These are phyloP conservation scores for Metellina segmentata DNA, from an alignment of 2,888 invertebrate genomes.

Conservation along the genomic window DNA sequence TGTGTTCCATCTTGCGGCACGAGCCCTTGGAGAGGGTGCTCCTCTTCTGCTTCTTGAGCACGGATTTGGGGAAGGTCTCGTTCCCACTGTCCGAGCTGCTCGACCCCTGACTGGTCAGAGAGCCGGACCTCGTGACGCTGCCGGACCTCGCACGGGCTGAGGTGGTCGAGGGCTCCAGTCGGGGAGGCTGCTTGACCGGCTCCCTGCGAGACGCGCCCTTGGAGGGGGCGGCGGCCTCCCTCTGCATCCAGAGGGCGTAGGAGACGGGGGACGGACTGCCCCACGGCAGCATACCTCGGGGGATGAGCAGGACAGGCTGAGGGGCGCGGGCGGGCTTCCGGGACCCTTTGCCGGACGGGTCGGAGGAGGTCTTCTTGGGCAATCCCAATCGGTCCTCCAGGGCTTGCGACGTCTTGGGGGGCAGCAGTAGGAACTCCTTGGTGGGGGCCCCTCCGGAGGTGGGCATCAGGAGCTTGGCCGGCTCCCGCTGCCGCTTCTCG, in stretches of 20 bases:
- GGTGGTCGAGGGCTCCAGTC: not conserved
- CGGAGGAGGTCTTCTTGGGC: constrained; percentile 22
- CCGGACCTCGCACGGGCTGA: constrained; percentile 26
- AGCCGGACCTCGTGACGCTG: constrained; percentile 73
- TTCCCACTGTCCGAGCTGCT: constrained; percentile 74
- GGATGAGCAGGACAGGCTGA: constrained; percentile 62
- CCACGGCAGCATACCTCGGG: constrained; percentile 27
- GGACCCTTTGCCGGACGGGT: not conserved
- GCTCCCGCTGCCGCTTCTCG: constrained; percentile 73
- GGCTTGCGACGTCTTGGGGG: constrained; percentile 1
- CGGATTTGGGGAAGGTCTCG: constrained; percentile 75
- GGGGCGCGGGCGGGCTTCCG: constrained; percentile 21
- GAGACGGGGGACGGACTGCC: constrained; percentile 64
- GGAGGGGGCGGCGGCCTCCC: constrained; percentile 47
- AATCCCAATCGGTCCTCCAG: constrained; percentile 37
- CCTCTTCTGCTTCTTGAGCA: constrained; percentile 73
- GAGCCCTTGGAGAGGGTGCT: not conserved
- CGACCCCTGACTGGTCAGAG: constrained; percentile 75
- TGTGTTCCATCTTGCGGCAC: constrained; percentile 43
- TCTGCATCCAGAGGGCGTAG: constrained; percentile 74
- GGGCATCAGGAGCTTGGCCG: constrained; percentile 69
- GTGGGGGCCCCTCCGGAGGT: not conserved
- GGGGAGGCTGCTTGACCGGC: constrained; percentile 9
- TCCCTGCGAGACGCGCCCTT: constrained; percentile 20
- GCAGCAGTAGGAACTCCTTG: not conserved